These are phyloP conservation scores for Saxidomus purpurata DNA, from an alignment of 1,140 invertebrate genomes.

Conservation along the genomic window DNA sequence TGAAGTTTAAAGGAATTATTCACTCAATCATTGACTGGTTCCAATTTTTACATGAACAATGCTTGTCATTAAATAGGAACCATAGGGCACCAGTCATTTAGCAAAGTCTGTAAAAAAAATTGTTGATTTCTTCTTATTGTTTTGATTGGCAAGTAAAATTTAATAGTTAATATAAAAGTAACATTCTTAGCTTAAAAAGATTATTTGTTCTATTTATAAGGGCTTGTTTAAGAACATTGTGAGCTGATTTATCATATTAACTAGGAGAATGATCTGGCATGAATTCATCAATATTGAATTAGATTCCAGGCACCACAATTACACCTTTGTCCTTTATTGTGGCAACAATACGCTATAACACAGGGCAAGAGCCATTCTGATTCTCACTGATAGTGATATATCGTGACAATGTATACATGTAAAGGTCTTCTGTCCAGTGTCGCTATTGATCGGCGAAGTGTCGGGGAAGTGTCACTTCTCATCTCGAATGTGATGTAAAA, in stretches of 20 bases:
- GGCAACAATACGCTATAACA: background rate
- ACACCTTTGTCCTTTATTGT: background rate
- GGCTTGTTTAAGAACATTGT: background rate
- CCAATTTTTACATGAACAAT: no score
- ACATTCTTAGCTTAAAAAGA: no score
- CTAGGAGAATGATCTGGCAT: background rate
- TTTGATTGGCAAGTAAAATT: no score
- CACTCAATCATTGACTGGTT: no score
- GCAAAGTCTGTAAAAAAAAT: no score
- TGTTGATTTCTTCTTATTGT: no score
- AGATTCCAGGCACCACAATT: background rate
- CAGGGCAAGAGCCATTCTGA: background rate
- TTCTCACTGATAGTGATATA: background rate
- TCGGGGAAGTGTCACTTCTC: background rate
- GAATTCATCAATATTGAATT: constrained; percentile 24
- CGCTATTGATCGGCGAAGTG: background rate
- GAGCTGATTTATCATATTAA: background rate
- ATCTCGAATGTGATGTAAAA: background rate
- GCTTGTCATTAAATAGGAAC: no score
- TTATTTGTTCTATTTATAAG: no score
- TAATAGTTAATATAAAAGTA: no score
- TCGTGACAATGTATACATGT: no score
- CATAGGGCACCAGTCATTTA: no score
- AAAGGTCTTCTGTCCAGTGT: background rate
- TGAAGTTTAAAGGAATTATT: no score